Base-by-base conservation (phyloP, 2,797 vertebrate species). In the Argyrosomus regius region DNA sequence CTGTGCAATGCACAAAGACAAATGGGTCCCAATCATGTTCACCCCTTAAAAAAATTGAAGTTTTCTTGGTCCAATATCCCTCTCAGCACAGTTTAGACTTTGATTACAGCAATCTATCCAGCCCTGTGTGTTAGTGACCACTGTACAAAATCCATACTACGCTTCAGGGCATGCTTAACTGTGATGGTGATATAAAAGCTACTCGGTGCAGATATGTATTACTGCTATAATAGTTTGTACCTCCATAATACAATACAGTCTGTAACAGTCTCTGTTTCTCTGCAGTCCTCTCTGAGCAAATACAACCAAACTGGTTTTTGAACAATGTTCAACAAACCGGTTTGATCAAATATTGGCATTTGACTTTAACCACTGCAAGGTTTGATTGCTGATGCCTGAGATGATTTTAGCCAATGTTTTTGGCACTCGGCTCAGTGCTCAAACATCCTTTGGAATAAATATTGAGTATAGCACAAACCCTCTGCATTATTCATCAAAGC, bases 401-500 rank as follows among this genome's bases (percentile, higher is more conserved):
- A 80, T 78, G 28, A 81, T 75, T 76, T 73, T 2, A 45, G 67
- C 45, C 64, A 12, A 35, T 52, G 63, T 56, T 81, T 77, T 72
- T 75, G 78, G 77, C 52, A 20, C 57, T 48, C 11, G n/a, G 48
- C 31, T 28, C 59, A 11, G 45, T 16, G 3, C 69, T 68, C 67
- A 72, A 75, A 79, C 69, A 74, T 62, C 58, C 78, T 69, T 26
- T 78, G 70, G 86, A 84, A 78, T 78, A 64, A 49, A 68, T 53
- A 39, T 5, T 18, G 54, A 75, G 70, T 48, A 20, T 4, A 69
- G 60, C 56, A 45, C 16, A 45, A 54, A 53, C 53, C 53, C 17
- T 2, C 35, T 89, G 74, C 28, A 86, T 90, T 81, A 92, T 89
- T 87, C 66, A 91, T 88, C 79, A 85, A 77, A 82, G 75, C 71